phyloP scores from a whole-genome alignment of 2,113 vertebrate species.

The Copsychus sechellarum region DNA sequence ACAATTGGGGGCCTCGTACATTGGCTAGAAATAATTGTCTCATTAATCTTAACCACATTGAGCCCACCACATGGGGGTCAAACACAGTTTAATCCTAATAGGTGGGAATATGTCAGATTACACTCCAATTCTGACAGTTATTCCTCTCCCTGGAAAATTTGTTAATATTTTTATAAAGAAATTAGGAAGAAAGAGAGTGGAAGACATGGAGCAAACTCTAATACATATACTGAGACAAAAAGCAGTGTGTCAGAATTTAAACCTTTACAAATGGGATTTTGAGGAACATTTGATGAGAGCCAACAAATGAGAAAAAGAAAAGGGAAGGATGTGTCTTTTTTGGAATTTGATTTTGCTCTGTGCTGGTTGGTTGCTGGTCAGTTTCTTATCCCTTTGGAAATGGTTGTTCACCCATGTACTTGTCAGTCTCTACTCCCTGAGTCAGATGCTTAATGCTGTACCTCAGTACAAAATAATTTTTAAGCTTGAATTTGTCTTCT shows the following conservation, averaged over 20 bases:
- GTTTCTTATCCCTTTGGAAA: not conserved
- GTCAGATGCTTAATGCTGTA: not conserved
- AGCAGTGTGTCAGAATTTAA: not conserved
- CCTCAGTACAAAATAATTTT: not conserved
- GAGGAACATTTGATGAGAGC: not conserved
- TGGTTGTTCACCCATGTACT: not conserved
- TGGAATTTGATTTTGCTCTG: not conserved
- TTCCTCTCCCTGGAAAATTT: not conserved
- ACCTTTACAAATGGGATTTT: not conserved
- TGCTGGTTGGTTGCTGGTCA: not conserved
- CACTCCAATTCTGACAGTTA: conserved; percentile 35
- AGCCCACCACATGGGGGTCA: conserved; percentile 54
- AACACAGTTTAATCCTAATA: conserved; percentile 71
- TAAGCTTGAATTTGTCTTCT: not conserved
- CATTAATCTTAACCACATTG: conserved; percentile 72
- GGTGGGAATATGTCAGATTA: conserved; percentile 24
- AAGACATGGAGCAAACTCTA: not conserved
- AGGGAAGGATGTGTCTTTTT: not conserved
- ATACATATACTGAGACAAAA: not conserved
- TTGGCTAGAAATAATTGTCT: conserved; percentile 72
- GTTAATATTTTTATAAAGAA: not conserved
- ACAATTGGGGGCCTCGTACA: conserved; percentile 61
- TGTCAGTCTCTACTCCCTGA: not conserved
- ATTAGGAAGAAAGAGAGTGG: not conserved
- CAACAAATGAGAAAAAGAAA: not conserved